These are phyloP conservation scores for Entomyzon cyanotis DNA, from an alignment of 2,113 vertebrate species.

Conservation along the genomic window DNA sequence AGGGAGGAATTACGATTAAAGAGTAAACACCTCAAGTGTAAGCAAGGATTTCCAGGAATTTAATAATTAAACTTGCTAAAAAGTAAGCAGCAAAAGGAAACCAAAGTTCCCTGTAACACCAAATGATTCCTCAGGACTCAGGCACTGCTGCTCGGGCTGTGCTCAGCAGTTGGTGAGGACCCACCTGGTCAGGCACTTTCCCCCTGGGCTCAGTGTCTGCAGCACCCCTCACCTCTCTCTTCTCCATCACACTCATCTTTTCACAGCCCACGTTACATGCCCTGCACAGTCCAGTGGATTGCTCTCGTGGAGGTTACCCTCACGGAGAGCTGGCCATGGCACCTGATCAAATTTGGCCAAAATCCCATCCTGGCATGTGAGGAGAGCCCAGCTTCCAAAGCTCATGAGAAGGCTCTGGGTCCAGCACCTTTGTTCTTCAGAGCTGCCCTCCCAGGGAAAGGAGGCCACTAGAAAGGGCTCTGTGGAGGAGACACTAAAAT, in stretches of 20 bases:
- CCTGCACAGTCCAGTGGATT: not conserved
- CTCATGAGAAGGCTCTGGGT: not conserved
- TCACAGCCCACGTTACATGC: not conserved
- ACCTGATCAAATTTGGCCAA: not conserved
- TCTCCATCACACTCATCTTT: not conserved
- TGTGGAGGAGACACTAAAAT: rapidly evolving
- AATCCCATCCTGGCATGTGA: not conserved
- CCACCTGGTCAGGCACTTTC: not conserved
- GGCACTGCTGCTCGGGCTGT: not conserved
- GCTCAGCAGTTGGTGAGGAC: not conserved
- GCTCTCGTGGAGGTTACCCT: not conserved
- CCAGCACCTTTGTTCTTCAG: not conserved
- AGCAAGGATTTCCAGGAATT: not conserved
- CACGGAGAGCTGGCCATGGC: not conserved
- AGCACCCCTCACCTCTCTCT: not conserved
- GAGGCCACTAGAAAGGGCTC: not conserved
- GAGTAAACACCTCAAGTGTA: not conserved
- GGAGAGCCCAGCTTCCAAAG: not conserved
- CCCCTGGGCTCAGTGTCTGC: rapidly evolving
- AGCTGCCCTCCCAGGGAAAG: not conserved
- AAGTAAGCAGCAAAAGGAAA: not conserved
- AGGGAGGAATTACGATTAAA: not conserved
- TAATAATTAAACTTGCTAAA: not conserved
- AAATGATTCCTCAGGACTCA: not conserved
- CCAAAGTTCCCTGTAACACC: rapidly evolving